Evolutionary conservation across 2,888 invertebrate species (phyloP).

Genomic region (Pseudanteris insignis): DNA sequence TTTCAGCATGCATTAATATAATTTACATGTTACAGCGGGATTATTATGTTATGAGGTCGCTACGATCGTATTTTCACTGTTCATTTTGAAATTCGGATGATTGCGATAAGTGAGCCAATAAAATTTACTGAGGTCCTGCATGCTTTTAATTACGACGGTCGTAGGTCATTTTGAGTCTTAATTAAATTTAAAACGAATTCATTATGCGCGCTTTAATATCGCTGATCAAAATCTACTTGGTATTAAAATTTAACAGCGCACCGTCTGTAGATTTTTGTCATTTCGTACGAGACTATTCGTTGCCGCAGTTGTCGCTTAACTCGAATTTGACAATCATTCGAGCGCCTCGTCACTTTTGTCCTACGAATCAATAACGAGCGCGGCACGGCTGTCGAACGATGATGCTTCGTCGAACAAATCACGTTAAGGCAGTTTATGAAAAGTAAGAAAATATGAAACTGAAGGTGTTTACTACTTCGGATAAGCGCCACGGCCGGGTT

Average conservation of each 20-base stretch:
- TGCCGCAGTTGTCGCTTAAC: no score
- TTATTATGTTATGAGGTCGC: no score
- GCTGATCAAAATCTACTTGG: conserved; percentile 28
- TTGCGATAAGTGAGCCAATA: conserved; percentile 15
- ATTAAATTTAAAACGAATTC: conserved; percentile 7
- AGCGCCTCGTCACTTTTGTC: neutral
- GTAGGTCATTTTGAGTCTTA: conserved; percentile 15
- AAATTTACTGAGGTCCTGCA: conserved; percentile 24
- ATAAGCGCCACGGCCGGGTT: neutral
- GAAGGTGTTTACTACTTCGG: neutral
- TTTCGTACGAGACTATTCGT: no score
- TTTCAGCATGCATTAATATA: no score
- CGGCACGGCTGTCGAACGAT: no score
- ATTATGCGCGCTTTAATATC: conserved; percentile 8
- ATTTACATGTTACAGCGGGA: no score
- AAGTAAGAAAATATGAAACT: neutral
- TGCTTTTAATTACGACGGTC: conserved; percentile 18
- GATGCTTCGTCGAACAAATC: no score
- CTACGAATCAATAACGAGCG: neutral
- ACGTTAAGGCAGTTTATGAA: no score
- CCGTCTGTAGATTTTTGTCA: conserved; percentile 33
- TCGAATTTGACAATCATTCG: neutral
- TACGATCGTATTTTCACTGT: conserved; percentile 8
- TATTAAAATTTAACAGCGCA: conserved; percentile 27
- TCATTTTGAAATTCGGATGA: conserved; percentile 10